Conservation (phyloP, 30 jellyfish, hydroid and myxozoan species). For the Pelagia noctiluca region DNA sequence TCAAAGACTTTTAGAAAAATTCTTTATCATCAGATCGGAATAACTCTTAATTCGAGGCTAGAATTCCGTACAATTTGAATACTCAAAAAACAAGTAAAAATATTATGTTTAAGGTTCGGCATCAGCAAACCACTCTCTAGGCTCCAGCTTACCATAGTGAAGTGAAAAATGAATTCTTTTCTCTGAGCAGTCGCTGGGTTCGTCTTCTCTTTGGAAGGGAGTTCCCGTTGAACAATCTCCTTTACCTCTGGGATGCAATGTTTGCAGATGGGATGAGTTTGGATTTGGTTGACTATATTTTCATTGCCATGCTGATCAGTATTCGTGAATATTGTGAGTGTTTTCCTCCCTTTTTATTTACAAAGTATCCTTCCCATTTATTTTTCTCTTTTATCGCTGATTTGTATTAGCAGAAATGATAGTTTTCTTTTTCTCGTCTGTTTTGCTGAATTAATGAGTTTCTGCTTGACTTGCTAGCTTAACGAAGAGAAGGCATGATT, state of each 20-base stretch:
- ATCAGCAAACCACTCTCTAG: no score
- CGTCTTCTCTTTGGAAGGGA: slow-evolving; percentile 95
- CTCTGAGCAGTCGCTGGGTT: slow-evolving; percentile 95
- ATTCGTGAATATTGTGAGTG: slow-evolving; percentile 81
- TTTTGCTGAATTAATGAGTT: no score
- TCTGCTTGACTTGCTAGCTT: no score
- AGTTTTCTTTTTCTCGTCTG: no score
- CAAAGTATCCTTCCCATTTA: neutral
- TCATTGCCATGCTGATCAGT: slow-evolving; percentile 89
- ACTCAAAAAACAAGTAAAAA: no score
- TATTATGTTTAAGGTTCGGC: no score
- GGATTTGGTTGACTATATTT: slow-evolving; percentile 83
- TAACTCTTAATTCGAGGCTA: no score
- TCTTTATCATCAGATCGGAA: no score
- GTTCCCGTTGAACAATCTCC: slow-evolving; percentile 60
- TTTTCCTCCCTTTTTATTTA: neutral
- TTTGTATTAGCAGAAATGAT: neutral
- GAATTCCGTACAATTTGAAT: no score
- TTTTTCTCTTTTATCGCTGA: neutral
- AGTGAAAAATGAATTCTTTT: no score
- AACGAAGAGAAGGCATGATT: neutral
- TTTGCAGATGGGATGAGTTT: slow-evolving; percentile 91
- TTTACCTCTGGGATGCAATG: slow-evolving; percentile 92
- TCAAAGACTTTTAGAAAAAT: no score
- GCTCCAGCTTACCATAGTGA: no score